Percentiles rank a stretch among this genome's conserved stretches.
Conservation (phyloP, 2,888 invertebrate species). For the Phlogophora meticulosa region DNA sequence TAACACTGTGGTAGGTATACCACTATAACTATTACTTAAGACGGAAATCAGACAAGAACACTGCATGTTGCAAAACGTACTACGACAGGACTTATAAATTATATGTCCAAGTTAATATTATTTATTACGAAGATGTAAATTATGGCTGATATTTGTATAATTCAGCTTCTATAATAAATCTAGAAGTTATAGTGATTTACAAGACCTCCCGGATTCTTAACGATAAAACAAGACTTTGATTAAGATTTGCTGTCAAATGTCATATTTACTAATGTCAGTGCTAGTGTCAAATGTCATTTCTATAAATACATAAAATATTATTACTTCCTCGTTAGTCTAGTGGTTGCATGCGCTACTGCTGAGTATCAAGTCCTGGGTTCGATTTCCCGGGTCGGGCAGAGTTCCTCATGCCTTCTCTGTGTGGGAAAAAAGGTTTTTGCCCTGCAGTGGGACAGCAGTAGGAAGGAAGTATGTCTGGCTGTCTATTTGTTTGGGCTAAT, state of each 20-base stretch:
- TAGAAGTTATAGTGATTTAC: slow-evolving; percentile 31
- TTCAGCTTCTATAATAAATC: slow-evolving; percentile 35
- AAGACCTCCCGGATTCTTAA: slow-evolving; percentile 32
- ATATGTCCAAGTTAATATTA: slow-evolving; percentile 41
- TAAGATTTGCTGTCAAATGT: slow-evolving; percentile 11
- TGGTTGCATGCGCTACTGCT: too few relatives aligned
- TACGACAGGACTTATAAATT: slow-evolving; percentile 46
- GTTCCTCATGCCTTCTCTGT: too few relatives aligned
- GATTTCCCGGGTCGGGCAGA: too few relatives aligned
- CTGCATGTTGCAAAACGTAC: slow-evolving; percentile 37
- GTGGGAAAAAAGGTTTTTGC: too few relatives aligned
- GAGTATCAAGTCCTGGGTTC: too few relatives aligned
- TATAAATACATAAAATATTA: too few relatives aligned
- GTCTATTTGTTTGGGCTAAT: too few relatives aligned
- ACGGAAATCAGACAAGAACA: slow-evolving; percentile 54
- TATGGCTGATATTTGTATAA: slow-evolving; percentile 23
- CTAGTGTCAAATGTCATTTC: too few relatives aligned
- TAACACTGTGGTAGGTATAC: slow-evolving; percentile 17
- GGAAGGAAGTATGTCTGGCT: too few relatives aligned
- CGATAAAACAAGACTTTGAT: slow-evolving; percentile 3
- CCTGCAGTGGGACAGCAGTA: too few relatives aligned
- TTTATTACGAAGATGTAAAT: slow-evolving; percentile 40
- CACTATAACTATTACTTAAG: slow-evolving; percentile 47
- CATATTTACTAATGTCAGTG: neutral
- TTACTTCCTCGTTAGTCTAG: too few relatives aligned